These are phyloP conservation scores for Amphipyra tragopoginis DNA, from an alignment of 2,888 invertebrate genomes.

Conservation along the genomic window DNA sequence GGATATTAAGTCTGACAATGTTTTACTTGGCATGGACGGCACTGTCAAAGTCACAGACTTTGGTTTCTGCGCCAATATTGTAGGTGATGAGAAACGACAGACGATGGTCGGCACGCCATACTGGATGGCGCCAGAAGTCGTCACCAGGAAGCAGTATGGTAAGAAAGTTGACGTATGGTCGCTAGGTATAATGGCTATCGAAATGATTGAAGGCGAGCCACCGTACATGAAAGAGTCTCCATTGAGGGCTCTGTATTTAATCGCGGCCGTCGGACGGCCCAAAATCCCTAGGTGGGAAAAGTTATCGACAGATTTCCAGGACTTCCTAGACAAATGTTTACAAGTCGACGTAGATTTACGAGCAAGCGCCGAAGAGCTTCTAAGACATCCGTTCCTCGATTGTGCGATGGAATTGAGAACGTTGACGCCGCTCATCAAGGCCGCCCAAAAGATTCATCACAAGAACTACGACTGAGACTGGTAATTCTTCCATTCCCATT, in stretches of 20 bases:
- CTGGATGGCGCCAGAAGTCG: conserved; percentile 99
- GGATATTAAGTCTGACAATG: conserved; percentile 99
- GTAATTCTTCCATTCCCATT: conserved; percentile 71
- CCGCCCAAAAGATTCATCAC: conserved; percentile 95
- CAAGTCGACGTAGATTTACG: conserved; percentile 95
- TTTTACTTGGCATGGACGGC: conserved; percentile 97
- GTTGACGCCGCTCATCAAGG: conserved; percentile 96
- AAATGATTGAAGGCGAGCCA: conserved; percentile 98
- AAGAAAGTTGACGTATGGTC: conserved; percentile 98
- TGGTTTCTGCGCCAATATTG: conserved; percentile 99
- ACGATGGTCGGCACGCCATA: conserved; percentile 99
- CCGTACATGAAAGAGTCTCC: conserved; percentile 99
- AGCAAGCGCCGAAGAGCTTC: conserved; percentile 93
- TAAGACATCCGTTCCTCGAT: conserved; percentile 94
- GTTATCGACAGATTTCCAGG: conserved; percentile 93
- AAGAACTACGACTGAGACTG: conserved; percentile 87
- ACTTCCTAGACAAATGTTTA: conserved; percentile 96
- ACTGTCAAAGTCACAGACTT: conserved; percentile 98
- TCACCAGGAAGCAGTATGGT: conserved; percentile 97
- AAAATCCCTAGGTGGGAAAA: conserved; percentile 95
- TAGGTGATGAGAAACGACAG: conserved; percentile 97
- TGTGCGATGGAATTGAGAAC: conserved; percentile 95
- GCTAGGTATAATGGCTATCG: conserved; percentile 99
- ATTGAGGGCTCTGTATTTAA: conserved; percentile 96
- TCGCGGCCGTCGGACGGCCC: conserved; percentile 98